phyloP scores from a whole-genome alignment of 2,113 vertebrate genomes.

The Alaudala cheleensis region DNA sequence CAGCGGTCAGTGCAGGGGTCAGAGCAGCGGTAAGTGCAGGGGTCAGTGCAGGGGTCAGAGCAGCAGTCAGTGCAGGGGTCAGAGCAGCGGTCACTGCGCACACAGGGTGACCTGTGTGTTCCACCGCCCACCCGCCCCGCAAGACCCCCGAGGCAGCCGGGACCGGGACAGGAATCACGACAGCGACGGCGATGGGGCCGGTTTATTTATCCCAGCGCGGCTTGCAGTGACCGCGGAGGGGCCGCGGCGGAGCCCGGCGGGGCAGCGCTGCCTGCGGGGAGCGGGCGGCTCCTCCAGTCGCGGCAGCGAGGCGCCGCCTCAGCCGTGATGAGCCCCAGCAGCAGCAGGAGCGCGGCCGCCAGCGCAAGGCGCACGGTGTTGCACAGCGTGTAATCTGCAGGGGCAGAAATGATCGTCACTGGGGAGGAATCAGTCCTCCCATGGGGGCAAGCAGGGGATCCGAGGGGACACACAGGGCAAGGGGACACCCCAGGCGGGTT shows the following conservation, averaged over 20 bases:
- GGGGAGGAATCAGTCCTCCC: background rate
- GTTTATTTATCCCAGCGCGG: background rate
- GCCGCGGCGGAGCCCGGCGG: accelerated
- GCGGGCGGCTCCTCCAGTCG: too few species aligned
- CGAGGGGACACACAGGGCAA: background rate
- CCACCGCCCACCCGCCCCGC: background rate
- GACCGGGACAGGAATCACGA: background rate
- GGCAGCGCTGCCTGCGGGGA: background rate
- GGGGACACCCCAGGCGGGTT: background rate
- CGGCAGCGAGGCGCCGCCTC: background rate
- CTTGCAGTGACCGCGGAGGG: accelerated
- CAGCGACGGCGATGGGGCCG: too few species aligned
- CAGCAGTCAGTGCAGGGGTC: too few species aligned
- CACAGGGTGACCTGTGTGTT: too few species aligned
- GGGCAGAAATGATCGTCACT: background rate
- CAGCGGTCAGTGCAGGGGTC: accelerated
- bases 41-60: background rate
- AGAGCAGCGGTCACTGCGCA: too few species aligned
- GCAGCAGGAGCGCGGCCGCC: background rate
- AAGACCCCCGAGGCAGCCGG: too few species aligned
- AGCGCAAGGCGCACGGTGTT: background rate
- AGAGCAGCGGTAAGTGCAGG: background rate
- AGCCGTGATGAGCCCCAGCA: background rate
- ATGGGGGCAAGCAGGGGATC: background rate
- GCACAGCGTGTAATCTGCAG: background rate